These are phyloP conservation scores for Uria lomvia DNA, from an alignment of 2,113 vertebrate species.

Conservation along the genomic window DNA sequence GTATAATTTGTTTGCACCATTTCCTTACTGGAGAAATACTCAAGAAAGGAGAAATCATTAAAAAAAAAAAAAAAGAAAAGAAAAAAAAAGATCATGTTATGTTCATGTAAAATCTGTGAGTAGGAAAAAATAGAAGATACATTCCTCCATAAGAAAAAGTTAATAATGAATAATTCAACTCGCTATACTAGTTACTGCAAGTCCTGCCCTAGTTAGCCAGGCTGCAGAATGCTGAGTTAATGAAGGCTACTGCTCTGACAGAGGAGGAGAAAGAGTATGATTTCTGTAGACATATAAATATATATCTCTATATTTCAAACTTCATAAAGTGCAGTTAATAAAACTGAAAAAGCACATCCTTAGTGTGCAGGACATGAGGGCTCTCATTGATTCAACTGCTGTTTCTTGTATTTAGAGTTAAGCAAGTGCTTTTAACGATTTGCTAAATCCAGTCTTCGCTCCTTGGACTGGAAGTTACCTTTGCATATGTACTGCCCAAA, in stretches of 20 bases:
- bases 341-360: background rate
- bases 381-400: background rate
- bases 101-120: background rate
- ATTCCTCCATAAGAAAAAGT: conserved; percentile 3
- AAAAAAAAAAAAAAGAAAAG: background rate
- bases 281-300: background rate
- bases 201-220: conserved; percentile 48
- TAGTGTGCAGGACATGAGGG: background rate
- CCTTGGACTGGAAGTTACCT: background rate
- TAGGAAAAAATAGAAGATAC: background rate
- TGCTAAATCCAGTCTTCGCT: background rate
- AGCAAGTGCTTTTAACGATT: background rate
- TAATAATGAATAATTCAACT: conserved; percentile 54
- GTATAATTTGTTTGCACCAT: background rate
- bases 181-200: conserved; percentile 41
- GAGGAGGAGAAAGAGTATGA: background rate
- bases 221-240: conserved; percentile 43
- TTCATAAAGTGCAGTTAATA: background rate
- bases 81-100: background rate
- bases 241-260: background rate
- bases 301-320: background rate
- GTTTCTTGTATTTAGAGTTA: background rate
- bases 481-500: background rate
- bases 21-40: background rate
- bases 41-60: background rate